Percentiles rank a stretch among this genome's conserved stretches.
These are phyloP conservation scores for Muscicapa adusta DNA, from an alignment of 2,113 vertebrate genomes.

Conservation along the genomic window DNA sequence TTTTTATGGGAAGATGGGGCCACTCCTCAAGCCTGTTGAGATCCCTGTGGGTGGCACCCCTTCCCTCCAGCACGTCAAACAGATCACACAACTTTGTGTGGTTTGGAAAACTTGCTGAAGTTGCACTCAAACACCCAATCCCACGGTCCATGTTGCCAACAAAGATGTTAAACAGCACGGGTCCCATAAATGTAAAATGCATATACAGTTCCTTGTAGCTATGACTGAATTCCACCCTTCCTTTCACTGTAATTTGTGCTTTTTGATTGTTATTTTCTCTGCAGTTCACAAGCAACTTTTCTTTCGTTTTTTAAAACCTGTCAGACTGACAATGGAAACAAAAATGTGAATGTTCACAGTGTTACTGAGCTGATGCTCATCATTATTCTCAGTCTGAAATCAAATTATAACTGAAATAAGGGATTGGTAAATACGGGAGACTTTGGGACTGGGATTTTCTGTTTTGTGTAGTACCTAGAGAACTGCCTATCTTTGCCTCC, in stretches of 20 bases:
- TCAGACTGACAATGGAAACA: background rate
- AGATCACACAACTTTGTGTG: rapidly evolving
- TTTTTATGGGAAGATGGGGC: background rate
- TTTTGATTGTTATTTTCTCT: background rate
- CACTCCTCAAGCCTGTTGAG: background rate
- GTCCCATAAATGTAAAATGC: background rate
- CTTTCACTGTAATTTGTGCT: background rate
- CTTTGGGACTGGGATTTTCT: background rate
- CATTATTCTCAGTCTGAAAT: background rate
- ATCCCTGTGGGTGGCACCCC: background rate
- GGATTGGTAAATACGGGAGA: background rate
- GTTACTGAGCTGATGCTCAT: background rate
- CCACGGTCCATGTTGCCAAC: background rate
- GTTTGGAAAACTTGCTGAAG: background rate
- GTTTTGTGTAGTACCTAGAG: background rate
- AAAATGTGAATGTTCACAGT: background rate
- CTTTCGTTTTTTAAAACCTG: background rate
- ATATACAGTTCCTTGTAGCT: background rate
- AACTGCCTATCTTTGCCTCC: background rate
- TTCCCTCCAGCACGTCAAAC: background rate
- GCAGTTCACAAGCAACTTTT: background rate
- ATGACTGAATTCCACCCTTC: background rate
- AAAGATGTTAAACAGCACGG: background rate
- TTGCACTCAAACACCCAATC: background rate
- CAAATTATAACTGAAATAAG: background rate